phyloP scores from a whole-genome alignment of 2,888 invertebrate genomes.

The Ecliptopera silaceata region DNA sequence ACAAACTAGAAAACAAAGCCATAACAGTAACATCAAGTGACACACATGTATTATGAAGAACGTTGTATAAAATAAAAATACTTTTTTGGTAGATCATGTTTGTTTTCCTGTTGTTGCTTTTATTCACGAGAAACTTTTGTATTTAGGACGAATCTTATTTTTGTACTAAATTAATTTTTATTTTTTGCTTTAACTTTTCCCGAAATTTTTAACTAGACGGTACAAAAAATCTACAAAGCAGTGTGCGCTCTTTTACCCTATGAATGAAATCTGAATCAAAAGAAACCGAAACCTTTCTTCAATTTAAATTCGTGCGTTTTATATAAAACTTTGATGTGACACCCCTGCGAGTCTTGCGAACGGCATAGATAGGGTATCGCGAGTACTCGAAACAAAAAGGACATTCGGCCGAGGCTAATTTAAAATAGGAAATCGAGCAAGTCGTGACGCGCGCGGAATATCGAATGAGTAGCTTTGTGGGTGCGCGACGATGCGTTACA shows the following conservation, averaged over 20 bases:
- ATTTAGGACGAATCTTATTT: too few species aligned
- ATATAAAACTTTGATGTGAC: slow-evolving; percentile 56
- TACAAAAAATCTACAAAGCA: background rate
- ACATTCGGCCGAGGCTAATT: slow-evolving; percentile 79
- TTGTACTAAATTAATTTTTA: too few species aligned
- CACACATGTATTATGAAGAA: too few species aligned
- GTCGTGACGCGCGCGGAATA: slow-evolving; percentile 66
- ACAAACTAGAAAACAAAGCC: too few species aligned
- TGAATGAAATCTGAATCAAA: slow-evolving; percentile 25
- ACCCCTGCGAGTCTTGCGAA: slow-evolving; percentile 45
- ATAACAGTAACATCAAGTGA: too few species aligned
- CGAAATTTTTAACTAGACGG: background rate
- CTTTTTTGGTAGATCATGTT: too few species aligned
- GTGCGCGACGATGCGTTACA: slow-evolving; percentile 76
- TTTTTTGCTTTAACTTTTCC: too few species aligned
- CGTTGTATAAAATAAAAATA: too few species aligned
- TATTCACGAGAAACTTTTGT: too few species aligned
- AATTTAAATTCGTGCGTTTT: slow-evolving; percentile 50
- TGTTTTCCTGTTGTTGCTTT: too few species aligned
- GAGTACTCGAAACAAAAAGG: slow-evolving; percentile 72
- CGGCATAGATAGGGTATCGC: slow-evolving; percentile 48
- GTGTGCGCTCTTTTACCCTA: slow-evolving; percentile 8
- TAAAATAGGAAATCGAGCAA: slow-evolving; percentile 80
- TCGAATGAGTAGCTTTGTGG: slow-evolving; percentile 71
- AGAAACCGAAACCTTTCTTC: slow-evolving; percentile 42